phyloP scores from a whole-genome alignment of 2,888 invertebrate species.

The Drosophila neotestacea region DNA sequence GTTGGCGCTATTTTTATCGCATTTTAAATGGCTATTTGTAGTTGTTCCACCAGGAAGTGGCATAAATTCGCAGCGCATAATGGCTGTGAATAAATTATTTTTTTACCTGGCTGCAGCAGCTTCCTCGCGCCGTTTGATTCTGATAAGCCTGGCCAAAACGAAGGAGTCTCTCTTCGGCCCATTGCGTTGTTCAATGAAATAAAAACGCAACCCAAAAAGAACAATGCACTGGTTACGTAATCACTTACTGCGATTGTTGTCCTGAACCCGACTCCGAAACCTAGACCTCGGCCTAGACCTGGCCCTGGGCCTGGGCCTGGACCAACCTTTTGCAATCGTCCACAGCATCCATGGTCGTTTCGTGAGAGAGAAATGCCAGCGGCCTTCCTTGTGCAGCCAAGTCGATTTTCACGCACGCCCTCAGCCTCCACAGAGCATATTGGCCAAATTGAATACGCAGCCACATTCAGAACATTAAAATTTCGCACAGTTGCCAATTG shows the following conservation, averaged over 20 bases:
- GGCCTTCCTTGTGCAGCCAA: conserved; percentile 75
- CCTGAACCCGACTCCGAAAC: conserved; percentile 45
- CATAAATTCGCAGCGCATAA: conserved; percentile 79
- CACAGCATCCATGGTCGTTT: conserved; percentile 14
- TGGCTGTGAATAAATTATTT: conserved; percentile 82
- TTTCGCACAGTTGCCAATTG: conserved; percentile 36
- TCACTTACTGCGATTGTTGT: conserved; percentile 80
- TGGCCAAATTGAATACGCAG: conserved; percentile 68
- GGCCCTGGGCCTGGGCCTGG: conserved; percentile 2
- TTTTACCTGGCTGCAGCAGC: conserved; percentile 50
- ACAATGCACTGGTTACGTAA: conserved; percentile 79
- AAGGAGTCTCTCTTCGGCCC: conserved; percentile 23
- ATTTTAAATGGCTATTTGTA: conserved; percentile 83
- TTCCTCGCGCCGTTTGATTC: conserved; percentile 60
- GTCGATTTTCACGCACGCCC: conserved; percentile 82
- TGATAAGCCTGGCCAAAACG: conserved; percentile 57
- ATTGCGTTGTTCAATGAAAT: conserved; percentile 77
- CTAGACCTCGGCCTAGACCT: neutral
- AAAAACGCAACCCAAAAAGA: conserved; percentile 54
- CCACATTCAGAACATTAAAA: conserved; percentile 8
- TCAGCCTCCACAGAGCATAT: conserved; percentile 44
- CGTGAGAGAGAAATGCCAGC: conserved; percentile 66
- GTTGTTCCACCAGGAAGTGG: conserved; percentile 82
- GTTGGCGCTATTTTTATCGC: conserved; percentile 82
- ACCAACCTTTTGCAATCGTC: conserved; percentile 11